phyloP scores from a whole-genome alignment of 2,888 invertebrate species.

The Aproaerema taeniolella region DNA sequence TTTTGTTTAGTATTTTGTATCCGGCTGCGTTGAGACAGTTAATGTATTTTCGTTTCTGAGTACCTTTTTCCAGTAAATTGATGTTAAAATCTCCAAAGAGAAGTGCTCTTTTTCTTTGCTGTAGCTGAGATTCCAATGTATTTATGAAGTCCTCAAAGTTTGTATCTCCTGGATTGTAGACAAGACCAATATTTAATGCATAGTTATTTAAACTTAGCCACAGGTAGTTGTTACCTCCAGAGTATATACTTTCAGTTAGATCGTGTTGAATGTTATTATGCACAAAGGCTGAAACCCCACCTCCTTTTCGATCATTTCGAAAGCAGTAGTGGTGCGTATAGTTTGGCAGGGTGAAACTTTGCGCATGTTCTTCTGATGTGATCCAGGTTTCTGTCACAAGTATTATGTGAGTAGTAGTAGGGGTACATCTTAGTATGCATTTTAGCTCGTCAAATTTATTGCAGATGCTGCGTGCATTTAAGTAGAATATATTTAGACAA shows the following conservation, averaged over 20 bases:
- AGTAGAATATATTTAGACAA: constrained; percentile 1
- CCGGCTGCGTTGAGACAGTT: constrained; percentile 11
- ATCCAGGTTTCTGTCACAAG: constrained; percentile 1
- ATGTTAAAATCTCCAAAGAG: constrained; percentile 23
- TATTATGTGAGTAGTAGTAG: background rate
- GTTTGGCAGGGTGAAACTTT: constrained; percentile 12
- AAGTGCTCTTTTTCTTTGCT: constrained; percentile 17
- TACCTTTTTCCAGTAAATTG: constrained; percentile 14
- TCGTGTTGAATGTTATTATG: constrained; percentile 22
- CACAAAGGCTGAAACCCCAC: constrained; percentile 24
- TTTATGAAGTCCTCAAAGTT: constrained; percentile 17
- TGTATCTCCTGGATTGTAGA: constrained; percentile 22
- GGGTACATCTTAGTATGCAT: background rate
- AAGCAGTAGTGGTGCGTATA: constrained; percentile 24
- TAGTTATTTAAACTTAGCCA: constrained; percentile 21
- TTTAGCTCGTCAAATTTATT: constrained; percentile 5
- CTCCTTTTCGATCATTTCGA: constrained; percentile 21
- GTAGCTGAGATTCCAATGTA: constrained; percentile 16
- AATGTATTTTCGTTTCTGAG: constrained; percentile 8
- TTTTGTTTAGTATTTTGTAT: constrained; percentile 19
- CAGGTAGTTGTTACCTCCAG: constrained; percentile 22
- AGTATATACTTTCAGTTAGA: constrained; percentile 14
- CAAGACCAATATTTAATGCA: constrained; percentile 18
- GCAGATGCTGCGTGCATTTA: constrained; percentile 4
- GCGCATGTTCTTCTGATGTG: constrained; percentile 14